phyloP scores from a whole-genome alignment of 2,888 invertebrate species.

The Pherbina coryleti region DNA sequence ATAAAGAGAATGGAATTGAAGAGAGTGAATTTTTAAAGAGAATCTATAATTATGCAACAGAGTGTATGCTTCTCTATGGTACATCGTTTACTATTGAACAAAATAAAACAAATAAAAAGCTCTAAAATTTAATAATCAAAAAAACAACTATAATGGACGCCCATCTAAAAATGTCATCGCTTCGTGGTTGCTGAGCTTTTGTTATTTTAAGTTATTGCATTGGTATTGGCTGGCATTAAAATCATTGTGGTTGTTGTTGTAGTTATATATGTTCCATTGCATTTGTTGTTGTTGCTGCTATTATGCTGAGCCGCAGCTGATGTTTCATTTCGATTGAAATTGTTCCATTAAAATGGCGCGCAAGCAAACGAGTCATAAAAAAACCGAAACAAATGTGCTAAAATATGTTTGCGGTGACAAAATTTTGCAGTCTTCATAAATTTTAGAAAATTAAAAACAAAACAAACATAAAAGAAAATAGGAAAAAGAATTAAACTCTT shows the following conservation, averaged over 20 bases:
- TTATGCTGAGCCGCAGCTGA: conserved; percentile 28
- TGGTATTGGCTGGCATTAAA: not conserved
- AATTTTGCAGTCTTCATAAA: conserved; percentile 15
- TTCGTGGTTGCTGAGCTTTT: not conserved
- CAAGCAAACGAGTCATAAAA: not conserved
- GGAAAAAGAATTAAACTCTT: too few species aligned
- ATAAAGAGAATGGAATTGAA: too few species aligned
- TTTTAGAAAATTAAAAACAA: conserved; percentile 13
- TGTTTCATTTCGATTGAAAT: conserved; percentile 32
- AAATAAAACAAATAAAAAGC: conserved; percentile 21
- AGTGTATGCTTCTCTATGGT: too few species aligned
- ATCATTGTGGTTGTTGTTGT: conserved; percentile 9
- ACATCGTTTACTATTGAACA: too few species aligned
- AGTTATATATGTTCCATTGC: not conserved
- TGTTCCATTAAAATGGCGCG: conserved; percentile 23
- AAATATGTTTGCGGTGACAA: conserved; percentile 30
- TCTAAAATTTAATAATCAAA: conserved; percentile 26
- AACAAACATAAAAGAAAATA: not conserved
- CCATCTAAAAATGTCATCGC: conserved; percentile 22
- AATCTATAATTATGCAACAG: not conserved
- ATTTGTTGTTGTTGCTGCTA: not conserved
- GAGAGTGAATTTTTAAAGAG: too few species aligned
- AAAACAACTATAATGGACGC: conserved; percentile 11
- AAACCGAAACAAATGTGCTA: not conserved
- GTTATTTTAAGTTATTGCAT: not conserved